A percentile compares a stretch with the other conserved stretches of the same genome.
Conservation (phyloP, 2,888 invertebrate species). For the Limenitis camilla region DNA sequence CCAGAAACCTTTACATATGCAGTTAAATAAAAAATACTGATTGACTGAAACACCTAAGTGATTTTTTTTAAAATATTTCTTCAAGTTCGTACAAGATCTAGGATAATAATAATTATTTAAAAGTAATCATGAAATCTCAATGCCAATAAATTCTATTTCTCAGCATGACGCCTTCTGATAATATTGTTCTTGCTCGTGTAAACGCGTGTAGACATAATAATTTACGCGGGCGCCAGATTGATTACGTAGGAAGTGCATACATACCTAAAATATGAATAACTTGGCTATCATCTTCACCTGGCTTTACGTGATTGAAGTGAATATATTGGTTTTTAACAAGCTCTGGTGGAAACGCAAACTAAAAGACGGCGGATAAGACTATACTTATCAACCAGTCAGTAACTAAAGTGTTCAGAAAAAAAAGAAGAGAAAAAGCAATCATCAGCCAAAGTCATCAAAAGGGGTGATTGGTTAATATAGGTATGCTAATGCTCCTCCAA, state of each 20-base stretch:
- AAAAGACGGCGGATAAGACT: too few relatives aligned
- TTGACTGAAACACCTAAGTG: too few relatives aligned
- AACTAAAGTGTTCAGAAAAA: too few relatives aligned
- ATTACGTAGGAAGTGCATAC: slow-evolving; percentile 13
- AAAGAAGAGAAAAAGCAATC: too few relatives aligned
- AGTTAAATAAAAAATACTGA: too few relatives aligned
- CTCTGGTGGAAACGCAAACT: not conserved
- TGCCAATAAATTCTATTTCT: slow-evolving; percentile 12
- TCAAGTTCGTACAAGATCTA: not conserved
- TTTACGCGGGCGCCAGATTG: slow-evolving; percentile 19
- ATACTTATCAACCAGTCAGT: too few relatives aligned
- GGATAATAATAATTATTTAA: slow-evolving; percentile 4
- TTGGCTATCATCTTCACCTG: not conserved
- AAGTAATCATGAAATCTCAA: not conserved
- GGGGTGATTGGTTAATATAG: too few relatives aligned
- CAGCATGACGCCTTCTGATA: slow-evolving; percentile 12
- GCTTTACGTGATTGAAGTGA: not conserved
- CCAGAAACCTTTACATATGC: too few relatives aligned
- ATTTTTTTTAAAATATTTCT: too few relatives aligned
- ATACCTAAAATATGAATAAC: slow-evolving; percentile 11
- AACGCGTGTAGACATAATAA: slow-evolving; percentile 20
- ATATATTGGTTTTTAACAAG: not conserved
- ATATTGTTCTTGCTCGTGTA: slow-evolving; percentile 9
- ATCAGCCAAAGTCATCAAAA: too few relatives aligned
- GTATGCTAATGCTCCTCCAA: too few relatives aligned